Percentiles rank a stretch among this genome's conserved stretches.
phyloP scores from a whole-genome alignment of 2,113 vertebrate species.

The Percina caprodes region DNA sequence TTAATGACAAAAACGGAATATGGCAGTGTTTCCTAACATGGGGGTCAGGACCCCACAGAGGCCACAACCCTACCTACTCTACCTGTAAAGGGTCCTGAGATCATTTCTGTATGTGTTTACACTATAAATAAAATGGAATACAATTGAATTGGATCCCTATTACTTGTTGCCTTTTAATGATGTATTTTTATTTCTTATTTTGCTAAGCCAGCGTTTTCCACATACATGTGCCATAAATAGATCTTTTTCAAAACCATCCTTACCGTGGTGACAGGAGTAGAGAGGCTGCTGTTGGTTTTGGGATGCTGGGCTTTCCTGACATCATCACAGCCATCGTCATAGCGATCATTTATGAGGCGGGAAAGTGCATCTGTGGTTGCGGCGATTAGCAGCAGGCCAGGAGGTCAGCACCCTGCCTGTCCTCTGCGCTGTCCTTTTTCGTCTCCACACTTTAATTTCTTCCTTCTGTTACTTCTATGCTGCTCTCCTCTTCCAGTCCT shows the following conservation, averaged over 20 bases:
- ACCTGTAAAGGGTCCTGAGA: too few relatives aligned
- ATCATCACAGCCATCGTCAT: constrained; percentile 62
- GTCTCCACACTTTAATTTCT: neutral
- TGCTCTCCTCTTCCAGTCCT: neutral
- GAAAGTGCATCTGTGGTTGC: constrained; percentile 68
- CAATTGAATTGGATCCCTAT: too few relatives aligned
- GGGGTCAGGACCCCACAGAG: neutral
- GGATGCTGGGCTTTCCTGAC: constrained; percentile 62
- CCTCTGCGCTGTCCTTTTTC: constrained; percentile 31
- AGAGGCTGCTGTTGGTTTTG: constrained; percentile 43
- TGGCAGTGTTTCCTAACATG: neutral
- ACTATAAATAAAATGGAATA: too few relatives aligned
- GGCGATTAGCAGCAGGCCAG: constrained; percentile 56
- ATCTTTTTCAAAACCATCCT: neutral
- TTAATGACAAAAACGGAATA: neutral
- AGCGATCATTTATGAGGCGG: constrained; percentile 77
- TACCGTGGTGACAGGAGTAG: constrained; percentile 4
- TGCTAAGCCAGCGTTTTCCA: neutral
- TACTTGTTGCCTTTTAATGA: neutral
- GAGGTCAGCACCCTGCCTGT: constrained; percentile 34
- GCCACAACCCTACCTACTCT: neutral
- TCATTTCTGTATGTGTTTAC: too few relatives aligned
- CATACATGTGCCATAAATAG: neutral
- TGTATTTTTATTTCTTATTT: too few relatives aligned
- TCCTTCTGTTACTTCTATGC: neutral